Conservation (phyloP, 2,888 invertebrate species). For the Cantharis flavilabris region DNA sequence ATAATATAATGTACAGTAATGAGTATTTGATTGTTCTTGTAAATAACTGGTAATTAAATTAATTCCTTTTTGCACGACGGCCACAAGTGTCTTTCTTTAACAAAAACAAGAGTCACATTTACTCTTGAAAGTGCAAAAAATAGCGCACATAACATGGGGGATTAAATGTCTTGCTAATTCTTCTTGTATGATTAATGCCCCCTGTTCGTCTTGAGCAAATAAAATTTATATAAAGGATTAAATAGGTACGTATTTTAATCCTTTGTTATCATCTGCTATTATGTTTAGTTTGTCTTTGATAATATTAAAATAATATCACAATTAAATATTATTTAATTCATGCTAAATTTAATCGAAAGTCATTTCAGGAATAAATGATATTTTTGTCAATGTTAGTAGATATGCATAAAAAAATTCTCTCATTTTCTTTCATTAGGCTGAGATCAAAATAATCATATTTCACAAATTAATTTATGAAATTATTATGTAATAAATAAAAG, state of each 20-base stretch:
- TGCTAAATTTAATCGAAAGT: background rate
- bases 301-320: background rate
- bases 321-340: background rate
- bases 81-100: too few relatives aligned
- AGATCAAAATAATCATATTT: background rate
- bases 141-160: too few relatives aligned
- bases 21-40: background rate
- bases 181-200: too few relatives aligned
- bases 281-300: background rate
- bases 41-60: background rate
- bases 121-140: too few relatives aligned
- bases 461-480: background rate
- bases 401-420: background rate
- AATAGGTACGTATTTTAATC: too few relatives aligned
- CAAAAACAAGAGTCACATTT: too few relatives aligned
- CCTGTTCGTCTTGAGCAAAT: too few relatives aligned
- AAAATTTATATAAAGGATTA: too few relatives aligned
- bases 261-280: too few relatives aligned
- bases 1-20: background rate
- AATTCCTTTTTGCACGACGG: background rate
- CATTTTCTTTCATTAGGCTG: background rate
- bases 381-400: background rate
- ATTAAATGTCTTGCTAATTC: too few relatives aligned
- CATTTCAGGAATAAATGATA: too few relatives aligned
- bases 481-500: background rate